phyloP scores from a whole-genome alignment of 1,140 invertebrate species.

The Ditylenchus dipsaci region DNA sequence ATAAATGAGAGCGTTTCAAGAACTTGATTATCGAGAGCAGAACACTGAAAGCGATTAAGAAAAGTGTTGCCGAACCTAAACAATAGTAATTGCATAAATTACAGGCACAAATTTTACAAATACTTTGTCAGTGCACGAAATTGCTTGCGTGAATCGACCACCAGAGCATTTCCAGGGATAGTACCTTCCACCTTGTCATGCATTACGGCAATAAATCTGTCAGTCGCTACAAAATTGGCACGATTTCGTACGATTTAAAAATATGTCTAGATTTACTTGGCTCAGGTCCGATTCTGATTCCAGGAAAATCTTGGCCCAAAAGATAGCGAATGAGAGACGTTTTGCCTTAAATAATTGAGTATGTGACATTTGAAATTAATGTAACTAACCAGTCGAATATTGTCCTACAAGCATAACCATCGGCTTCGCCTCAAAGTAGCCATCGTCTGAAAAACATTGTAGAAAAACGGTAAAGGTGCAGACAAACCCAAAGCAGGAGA shows the following conservation, averaged over 20 bases:
- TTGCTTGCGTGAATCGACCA: constrained; percentile 93
- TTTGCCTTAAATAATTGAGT: not conserved
- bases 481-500: constrained; percentile 69
- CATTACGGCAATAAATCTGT: constrained; percentile 69
- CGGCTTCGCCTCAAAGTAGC: constrained; percentile 96
- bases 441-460: constrained; percentile 69
- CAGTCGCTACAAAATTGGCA: constrained; percentile 78
- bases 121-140: constrained; percentile 64
- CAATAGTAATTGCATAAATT: not conserved
- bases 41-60: constrained; percentile 91
- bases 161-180: constrained; percentile 92
- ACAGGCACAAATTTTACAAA: not conserved
- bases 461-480: not conserved
- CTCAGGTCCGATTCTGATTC: constrained; percentile 82
- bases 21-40: constrained; percentile 66
- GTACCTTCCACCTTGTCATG: constrained; percentile 75
- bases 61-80: constrained; percentile 86
- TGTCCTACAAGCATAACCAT: constrained; percentile 95
- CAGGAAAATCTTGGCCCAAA: constrained; percentile 86
- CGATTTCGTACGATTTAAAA: constrained; percentile 69
- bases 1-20: constrained; percentile 87
- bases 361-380: too few species aligned
- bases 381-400: constrained; percentile 95
- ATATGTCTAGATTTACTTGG: constrained; percentile 81
- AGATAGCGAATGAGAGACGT: constrained; percentile 73